These are phyloP conservation scores for Conus betulinus DNA, from an alignment of 1,140 invertebrate genomes.

Conservation along the genomic window DNA sequence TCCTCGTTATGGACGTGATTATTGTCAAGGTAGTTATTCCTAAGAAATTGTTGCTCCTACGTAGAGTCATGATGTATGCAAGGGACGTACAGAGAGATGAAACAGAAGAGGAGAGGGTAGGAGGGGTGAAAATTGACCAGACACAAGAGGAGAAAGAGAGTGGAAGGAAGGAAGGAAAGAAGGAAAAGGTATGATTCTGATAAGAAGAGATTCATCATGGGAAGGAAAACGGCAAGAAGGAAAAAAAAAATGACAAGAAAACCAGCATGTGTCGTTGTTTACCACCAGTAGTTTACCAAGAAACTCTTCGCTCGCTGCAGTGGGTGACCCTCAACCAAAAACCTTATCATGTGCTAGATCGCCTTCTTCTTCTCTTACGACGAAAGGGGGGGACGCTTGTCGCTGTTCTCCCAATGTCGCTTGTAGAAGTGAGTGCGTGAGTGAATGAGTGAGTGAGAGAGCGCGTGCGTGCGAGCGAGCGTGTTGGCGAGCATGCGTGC, in stretches of 20 bases:
- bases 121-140: neutral
- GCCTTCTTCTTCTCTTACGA: too few relatives aligned
- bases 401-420: too few relatives aligned
- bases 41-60: too few relatives aligned
- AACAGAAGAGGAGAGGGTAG: neutral
- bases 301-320: too few relatives aligned
- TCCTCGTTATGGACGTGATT: too few relatives aligned
- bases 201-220: neutral
- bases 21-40: too few relatives aligned
- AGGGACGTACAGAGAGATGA: neutral
- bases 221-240: neutral
- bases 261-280: too few relatives aligned
- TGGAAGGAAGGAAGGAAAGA: neutral
- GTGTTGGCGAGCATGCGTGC: neutral
- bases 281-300: too few relatives aligned
- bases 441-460: neutral
- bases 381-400: too few relatives aligned
- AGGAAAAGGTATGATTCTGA: neutral
- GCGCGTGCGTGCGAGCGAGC: neutral
- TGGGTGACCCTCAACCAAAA: too few relatives aligned
- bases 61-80: too few relatives aligned
- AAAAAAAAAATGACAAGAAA: neutral
- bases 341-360: too few relatives aligned
- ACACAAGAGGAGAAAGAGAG: neutral
- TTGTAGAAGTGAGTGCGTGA: neutral